These are phyloP conservation scores for Schrankia costaestrigalis DNA, from an alignment of 2,888 invertebrate genomes.

Conservation along the genomic window DNA sequence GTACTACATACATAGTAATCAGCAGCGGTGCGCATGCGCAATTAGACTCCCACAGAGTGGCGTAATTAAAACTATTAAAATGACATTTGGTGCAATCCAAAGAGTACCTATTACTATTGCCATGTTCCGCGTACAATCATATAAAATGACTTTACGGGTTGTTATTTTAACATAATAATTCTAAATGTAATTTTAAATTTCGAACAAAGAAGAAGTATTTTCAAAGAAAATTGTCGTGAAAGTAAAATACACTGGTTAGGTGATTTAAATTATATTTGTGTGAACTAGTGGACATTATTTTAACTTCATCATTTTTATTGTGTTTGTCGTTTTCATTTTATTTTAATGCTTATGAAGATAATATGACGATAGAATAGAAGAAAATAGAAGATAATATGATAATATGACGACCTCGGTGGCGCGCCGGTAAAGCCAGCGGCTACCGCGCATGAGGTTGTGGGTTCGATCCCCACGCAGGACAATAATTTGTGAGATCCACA, in stretches of 20 bases:
- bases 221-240: slow-evolving; percentile 35
- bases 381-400: too few species aligned
- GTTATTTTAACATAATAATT: slow-evolving; percentile 45
- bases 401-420: too few species aligned
- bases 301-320: slow-evolving; percentile 21
- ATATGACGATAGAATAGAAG: neutral
- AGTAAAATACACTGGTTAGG: slow-evolving; percentile 27
- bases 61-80: slow-evolving; percentile 76
- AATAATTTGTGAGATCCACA: too few species aligned
- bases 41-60: slow-evolving; percentile 46
- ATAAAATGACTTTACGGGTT: slow-evolving; percentile 49
- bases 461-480: too few species aligned
- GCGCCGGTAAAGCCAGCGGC: too few species aligned
- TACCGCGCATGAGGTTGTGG: too few species aligned
- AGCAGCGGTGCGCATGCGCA: slow-evolving; percentile 39
- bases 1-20: slow-evolving; percentile 37
- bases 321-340: slow-evolving; percentile 9
- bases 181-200: slow-evolving; percentile 47
- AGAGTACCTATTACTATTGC: slow-evolving; percentile 35
- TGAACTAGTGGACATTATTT: slow-evolving; percentile 26
- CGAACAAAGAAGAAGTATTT: slow-evolving; percentile 34
- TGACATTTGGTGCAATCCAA: slow-evolving; percentile 61
- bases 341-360: slow-evolving; percentile 2
- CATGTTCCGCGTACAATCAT: slow-evolving; percentile 47
- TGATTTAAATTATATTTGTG: slow-evolving; percentile 27